Base-by-base conservation (phyloP, 2,797 vertebrate species). In the Spatula clypeata region DNA sequence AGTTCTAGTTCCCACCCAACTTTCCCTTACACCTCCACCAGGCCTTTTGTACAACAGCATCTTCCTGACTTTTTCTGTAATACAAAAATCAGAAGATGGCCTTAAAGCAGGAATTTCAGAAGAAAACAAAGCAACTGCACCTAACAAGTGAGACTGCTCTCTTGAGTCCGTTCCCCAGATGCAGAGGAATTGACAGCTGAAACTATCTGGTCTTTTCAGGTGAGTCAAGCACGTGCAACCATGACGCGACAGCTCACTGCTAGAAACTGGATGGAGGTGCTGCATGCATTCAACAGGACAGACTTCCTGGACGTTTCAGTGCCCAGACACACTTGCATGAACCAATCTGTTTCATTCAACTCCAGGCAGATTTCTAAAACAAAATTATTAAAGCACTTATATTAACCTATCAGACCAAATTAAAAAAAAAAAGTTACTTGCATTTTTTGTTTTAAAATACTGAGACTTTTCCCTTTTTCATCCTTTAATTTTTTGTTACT, bases 171-270 rank as follows among this genome's bases (percentile, higher is more conserved):
- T 6, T 77, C 29, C 17, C 26, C 61, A 80, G 11, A 69, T 4
- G 8, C 53, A 86, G 29, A 51, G n/a, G 90, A 73, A 55, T 18
- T 5, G 1, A 0, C 11, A 83, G 53, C 8, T 64, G 21, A 24
- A 64, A 86, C 21, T 20, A 34, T 23, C 23, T 1, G 12, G 20
- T 26, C 64, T 61, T 71, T 51, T 79, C 38, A 26, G 9, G 45
- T 0, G 29, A 54, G 11, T 34, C 61, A 42, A 67, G 24, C 31
- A 69, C 6, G 6, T 13, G 29, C 17, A 54, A 13, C 7, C 6
- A 16, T 0, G 0, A 0, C 12, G 51, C 44, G 13, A 38, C 0
- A 82, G 24, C 11, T 21, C 73, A 69, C 1, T 9, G 18, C 45
- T 10, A 49, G 29, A 76, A 87, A 55, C 0, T 31, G 38, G 40